Conservation (phyloP, 1,140 invertebrate genomes). For the Orius laevigatus region DNA sequence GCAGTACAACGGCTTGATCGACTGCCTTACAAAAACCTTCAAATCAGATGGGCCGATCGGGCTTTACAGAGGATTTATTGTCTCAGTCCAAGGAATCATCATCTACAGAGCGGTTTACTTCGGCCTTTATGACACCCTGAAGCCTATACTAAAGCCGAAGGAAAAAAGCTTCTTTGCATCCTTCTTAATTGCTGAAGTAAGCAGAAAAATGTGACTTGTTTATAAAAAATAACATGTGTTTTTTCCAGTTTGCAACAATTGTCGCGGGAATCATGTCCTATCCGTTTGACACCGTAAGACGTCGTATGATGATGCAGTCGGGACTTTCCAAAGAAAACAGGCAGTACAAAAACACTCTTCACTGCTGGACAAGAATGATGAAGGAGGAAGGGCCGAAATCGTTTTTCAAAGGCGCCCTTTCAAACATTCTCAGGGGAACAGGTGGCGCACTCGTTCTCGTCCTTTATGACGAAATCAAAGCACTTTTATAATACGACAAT, state of each 20-base stretch:
- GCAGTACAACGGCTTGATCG: neutral
- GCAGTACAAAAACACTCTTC: conserved; percentile 53
- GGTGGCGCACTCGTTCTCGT: conserved; percentile 58
- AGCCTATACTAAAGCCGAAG: conserved; percentile 60
- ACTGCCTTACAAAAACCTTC: neutral
- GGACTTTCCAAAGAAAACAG: conserved; percentile 46
- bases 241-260: conserved; percentile 47
- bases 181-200: neutral
- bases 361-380: conserved; percentile 54
- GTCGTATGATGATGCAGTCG: conserved; percentile 84
- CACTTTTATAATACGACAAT: conserved; percentile 25
- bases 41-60: conserved; percentile 30
- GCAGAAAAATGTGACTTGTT: too few species aligned
- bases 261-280: conserved; percentile 66
- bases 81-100: conserved; percentile 78
- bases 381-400: conserved; percentile 44
- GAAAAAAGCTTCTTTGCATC: conserved; percentile 10
- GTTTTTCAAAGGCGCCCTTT: conserved; percentile 71
- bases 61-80: conserved; percentile 77
- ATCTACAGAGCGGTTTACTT: conserved; percentile 84
- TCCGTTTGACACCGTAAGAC: conserved; percentile 77
- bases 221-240: too few species aligned
- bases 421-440: conserved; percentile 60
- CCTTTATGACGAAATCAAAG: conserved; percentile 61
- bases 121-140: conserved; percentile 82